These are phyloP conservation scores for Struthidea cinerea DNA, from an alignment of 2,113 vertebrate species.

Conservation along the genomic window DNA sequence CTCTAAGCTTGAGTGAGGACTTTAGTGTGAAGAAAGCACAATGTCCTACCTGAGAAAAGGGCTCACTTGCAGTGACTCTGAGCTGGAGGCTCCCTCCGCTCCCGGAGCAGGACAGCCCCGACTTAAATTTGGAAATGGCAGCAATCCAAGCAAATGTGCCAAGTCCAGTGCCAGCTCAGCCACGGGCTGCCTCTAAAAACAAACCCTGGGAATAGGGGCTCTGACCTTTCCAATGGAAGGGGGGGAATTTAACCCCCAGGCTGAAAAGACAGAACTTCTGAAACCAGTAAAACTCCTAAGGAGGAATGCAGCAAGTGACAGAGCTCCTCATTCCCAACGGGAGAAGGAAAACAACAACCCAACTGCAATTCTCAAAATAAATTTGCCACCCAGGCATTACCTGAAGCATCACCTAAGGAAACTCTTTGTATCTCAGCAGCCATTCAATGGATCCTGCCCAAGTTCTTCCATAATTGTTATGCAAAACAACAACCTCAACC, in stretches of 20 bases:
- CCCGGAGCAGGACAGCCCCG: background rate
- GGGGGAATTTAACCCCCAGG: background rate
- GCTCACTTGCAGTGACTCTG: background rate
- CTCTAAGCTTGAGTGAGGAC: background rate
- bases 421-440: fast-evolving
- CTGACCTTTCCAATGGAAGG: background rate
- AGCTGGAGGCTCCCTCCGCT: background rate
- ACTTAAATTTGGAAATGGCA: constrained; percentile 23
- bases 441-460: fast-evolving
- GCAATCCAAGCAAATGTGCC: background rate
- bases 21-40: constrained; percentile 18
- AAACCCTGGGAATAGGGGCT: background rate
- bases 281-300: background rate
- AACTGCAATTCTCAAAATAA: background rate
- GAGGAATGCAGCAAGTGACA: fast-evolving
- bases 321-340: background rate
- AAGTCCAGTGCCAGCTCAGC: background rate
- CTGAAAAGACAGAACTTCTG: background rate
- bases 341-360: background rate
- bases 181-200: background rate
- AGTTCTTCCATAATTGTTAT: fast-evolving
- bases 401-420: background rate
- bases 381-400: background rate
- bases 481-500: background rate
- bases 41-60: constrained; percentile 38